Percentiles rank a stretch among this genome's conserved stretches.
phyloP scores from a whole-genome alignment of 2,113 vertebrate genomes.

The Dicerorhinus sumatrensis region DNA sequence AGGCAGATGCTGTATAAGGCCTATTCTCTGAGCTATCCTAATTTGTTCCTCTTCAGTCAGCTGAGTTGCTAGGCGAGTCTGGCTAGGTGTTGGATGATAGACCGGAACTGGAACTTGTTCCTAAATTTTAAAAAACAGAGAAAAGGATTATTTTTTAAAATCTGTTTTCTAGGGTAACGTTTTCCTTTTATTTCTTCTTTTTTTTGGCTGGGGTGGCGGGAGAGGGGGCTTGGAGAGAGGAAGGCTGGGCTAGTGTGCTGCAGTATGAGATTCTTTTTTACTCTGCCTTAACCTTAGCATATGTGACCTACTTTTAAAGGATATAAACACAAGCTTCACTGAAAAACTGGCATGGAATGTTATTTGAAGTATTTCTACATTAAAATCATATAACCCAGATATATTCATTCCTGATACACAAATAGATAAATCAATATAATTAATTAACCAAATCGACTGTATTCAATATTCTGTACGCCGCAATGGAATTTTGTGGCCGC shows the following conservation, averaged over 20 bases:
- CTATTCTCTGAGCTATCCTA: constrained; percentile 98
- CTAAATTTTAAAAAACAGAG: constrained; percentile 83
- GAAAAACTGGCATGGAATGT: constrained; percentile 57
- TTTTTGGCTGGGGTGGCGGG: background rate
- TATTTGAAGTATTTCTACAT: background rate
- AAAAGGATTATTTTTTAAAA: constrained; percentile 38
- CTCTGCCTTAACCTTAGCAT: background rate
- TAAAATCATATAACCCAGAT: constrained; percentile 60
- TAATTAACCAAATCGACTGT: background rate
- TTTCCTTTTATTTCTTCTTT: background rate
- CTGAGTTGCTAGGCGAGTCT: constrained; percentile 97
- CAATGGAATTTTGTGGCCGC: background rate
- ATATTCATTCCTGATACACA: background rate
- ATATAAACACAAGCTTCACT: background rate
- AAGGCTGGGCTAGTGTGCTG: background rate
- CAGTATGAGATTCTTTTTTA: background rate
- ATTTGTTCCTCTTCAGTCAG: constrained; percentile 99
- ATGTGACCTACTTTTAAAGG: constrained; percentile 48
- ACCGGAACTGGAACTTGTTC: constrained; percentile 97
- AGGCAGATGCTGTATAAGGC: constrained; percentile 99
- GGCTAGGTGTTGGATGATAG: constrained; percentile 97
- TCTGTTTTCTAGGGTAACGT: background rate
- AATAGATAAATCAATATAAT: constrained; percentile 27
- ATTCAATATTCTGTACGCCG: background rate
- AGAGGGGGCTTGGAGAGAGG: background rate